Base-by-base conservation (phyloP, 2,797 vertebrate species). In the Sebastes steindachneri region DNA sequence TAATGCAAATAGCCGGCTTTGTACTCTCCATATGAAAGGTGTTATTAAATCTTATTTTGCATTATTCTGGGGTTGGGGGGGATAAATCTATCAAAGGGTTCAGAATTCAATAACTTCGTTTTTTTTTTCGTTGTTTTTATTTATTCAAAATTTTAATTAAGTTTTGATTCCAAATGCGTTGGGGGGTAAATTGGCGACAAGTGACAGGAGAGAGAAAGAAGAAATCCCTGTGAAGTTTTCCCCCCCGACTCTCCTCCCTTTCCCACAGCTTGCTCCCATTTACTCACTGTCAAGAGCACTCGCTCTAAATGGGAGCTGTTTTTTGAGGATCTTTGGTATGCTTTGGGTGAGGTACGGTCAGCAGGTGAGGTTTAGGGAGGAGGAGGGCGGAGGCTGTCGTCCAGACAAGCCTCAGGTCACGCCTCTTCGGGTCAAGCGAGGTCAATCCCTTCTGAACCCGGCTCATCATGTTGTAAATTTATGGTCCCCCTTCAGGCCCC, bases 41-140 rank as follows among this genome's bases (percentile, higher is more conserved):
- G 94, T 95, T 96, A 96, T 96, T 96, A 94, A 96, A 95, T 95
- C 94, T 96, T 95, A 94, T 95, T 96, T 93, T 95, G 92, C 92
- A 95, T 96, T 96, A 94, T 96, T 96, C 92, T 90, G 91, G 91
- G 94, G 90, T 91, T 91, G 83, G 86, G 92, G 92, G 94, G 94
- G 94, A 95, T 95, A 95, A 94, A 96, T 95, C 95, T 95, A 96
- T 96, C 95, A 96, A 96, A 96, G 95, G 91, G 89, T 93, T 93
- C 92, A 89, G 74, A 91, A 94, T 96, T 96, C 94, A 95, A 95
- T 95, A 95, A 95, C 88, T 94, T 93, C 19, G 17, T 55, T 84
- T 29, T 45, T 25, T 64, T 90, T 37, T 37, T 12, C 73, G 86
- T 95, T 95, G 92, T 95, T 94, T 94, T 94, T 95, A 95, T 95